These are phyloP conservation scores for Sebastes flavidus DNA, from an alignment of 2,797 vertebrate species.

Conservation along the genomic window DNA sequence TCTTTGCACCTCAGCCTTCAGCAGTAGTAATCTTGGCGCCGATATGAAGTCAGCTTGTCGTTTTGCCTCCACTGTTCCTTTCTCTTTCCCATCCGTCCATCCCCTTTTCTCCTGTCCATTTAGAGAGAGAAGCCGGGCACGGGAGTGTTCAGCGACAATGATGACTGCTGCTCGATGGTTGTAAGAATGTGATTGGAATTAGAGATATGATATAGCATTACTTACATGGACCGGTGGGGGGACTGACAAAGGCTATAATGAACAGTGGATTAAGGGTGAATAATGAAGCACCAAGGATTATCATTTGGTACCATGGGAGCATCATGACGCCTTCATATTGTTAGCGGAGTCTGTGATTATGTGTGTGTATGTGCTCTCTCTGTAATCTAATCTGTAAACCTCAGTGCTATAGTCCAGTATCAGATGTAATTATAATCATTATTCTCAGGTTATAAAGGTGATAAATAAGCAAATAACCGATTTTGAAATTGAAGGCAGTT, in stretches of 20 bases:
- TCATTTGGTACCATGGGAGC: conserved; percentile 49
- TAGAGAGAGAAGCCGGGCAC: conserved; percentile 15
- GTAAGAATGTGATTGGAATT: conserved; percentile 59
- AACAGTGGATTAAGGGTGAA: conserved; percentile 58
- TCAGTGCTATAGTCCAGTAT: background rate
- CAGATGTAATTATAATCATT: conserved; percentile 6
- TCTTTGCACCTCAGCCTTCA: conserved; percentile 74
- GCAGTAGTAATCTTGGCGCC: conserved; percentile 72
- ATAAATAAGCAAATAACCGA: background rate
- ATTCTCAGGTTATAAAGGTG: conserved; percentile 1
- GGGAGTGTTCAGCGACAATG: conserved; percentile 25
- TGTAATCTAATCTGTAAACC: background rate
- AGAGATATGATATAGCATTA: conserved; percentile 59
- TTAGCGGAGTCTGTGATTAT: background rate
- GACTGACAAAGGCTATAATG: conserved; percentile 62
- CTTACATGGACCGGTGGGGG: conserved; percentile 48
- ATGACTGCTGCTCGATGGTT: conserved; percentile 45
- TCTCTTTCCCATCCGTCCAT: conserved; percentile 36
- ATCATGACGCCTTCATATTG: conserved; percentile 24
- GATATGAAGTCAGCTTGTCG: conserved; percentile 65
- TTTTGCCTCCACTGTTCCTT: conserved; percentile 46
- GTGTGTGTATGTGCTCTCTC: conserved; percentile 9
- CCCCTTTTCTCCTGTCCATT: conserved; percentile 36
- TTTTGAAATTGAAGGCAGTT: conserved; percentile 6
- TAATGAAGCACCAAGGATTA: conserved; percentile 54